Percentiles rank a stretch among this genome's conserved stretches.
These are phyloP conservation scores for Hybos culiciformis DNA, from an alignment of 2,888 invertebrate genomes.

Conservation along the genomic window DNA sequence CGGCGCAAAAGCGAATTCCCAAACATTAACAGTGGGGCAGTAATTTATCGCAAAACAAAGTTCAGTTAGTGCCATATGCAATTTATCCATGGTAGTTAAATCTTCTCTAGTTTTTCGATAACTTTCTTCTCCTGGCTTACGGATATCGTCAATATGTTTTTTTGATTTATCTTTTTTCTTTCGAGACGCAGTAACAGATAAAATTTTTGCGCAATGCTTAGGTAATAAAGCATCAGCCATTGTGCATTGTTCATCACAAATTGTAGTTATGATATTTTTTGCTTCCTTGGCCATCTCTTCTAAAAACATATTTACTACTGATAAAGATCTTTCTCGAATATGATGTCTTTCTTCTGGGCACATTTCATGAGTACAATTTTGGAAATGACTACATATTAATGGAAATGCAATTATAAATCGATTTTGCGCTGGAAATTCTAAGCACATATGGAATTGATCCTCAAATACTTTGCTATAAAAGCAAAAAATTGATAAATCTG, in stretches of 20 bases:
- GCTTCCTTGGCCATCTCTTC: slow-evolving; percentile 99
- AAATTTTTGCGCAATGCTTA: slow-evolving; percentile 85
- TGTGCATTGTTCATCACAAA: slow-evolving; percentile 96
- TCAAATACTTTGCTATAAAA: slow-evolving; percentile 96
- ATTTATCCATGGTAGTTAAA: slow-evolving; percentile 94
- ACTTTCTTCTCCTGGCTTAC: slow-evolving; percentile 91
- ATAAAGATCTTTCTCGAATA: slow-evolving; percentile 86
- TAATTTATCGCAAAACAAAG: slow-evolving; percentile 95
- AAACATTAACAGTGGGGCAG: slow-evolving; percentile 90
- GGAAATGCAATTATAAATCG: slow-evolving; percentile 97
- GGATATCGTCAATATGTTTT: slow-evolving; percentile 70
- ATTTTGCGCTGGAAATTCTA: slow-evolving; percentile 97
- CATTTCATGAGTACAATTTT: slow-evolving; percentile 92
- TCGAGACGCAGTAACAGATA: slow-evolving; percentile 75
- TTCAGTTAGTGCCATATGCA: slow-evolving; percentile 97
- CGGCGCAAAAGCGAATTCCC: slow-evolving; percentile 98
- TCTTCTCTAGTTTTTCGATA: slow-evolving; percentile 91
- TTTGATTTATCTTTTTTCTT: slow-evolving; percentile 90
- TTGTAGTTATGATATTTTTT: slow-evolving; percentile 94
- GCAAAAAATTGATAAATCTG: slow-evolving; percentile 94
- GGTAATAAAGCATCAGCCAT: slow-evolving; percentile 91
- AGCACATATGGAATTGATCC: slow-evolving; percentile 95
- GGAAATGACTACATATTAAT: slow-evolving; percentile 93
- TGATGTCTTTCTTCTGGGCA: slow-evolving; percentile 98
- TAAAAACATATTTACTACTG: slow-evolving; percentile 91